Percentiles rank a stretch among this genome's conserved stretches.
Evolutionary conservation across 2,797 vertebrate species (phyloP).

Genomic region (Pipistrellus nathusii): DNA sequence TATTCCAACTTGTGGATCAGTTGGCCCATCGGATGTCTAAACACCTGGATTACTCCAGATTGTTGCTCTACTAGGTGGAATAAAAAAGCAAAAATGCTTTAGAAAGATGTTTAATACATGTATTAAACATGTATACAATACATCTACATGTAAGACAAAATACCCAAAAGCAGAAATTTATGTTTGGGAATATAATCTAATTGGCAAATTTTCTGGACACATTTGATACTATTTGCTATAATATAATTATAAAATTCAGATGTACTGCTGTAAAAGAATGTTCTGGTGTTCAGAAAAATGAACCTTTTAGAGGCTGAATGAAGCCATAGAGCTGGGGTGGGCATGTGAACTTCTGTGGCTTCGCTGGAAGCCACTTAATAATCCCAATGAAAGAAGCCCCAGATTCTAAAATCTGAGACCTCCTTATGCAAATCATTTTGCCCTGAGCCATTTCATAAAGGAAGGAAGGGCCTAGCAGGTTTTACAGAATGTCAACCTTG

Average conservation of each 20-base stretch:
- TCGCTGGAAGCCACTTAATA: slow-evolving; percentile 68
- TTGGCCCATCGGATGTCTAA: slow-evolving; percentile 8
- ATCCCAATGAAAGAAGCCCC: slow-evolving; percentile 84
- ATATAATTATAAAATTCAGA: slow-evolving; percentile 40
- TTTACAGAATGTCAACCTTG: slow-evolving; percentile 86
- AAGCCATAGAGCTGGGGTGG: slow-evolving; percentile 14
- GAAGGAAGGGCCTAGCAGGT: slow-evolving; percentile 85
- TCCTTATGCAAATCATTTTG: slow-evolving; percentile 88
- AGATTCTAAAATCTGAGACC: slow-evolving; percentile 86
- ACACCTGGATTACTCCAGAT: not conserved
- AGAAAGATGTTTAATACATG: not conserved
- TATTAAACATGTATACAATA: no score
- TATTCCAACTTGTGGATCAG: not conserved
- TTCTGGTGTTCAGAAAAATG: not conserved
- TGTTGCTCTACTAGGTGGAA: not conserved
- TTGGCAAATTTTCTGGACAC: slow-evolving; percentile 28
- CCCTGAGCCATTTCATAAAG: slow-evolving; percentile 88
- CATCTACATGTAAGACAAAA: slow-evolving; percentile 14
- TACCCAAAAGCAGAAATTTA: not conserved
- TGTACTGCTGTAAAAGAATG: slow-evolving; percentile 2
- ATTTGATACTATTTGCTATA: slow-evolving; percentile 6
- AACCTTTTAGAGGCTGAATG: slow-evolving; percentile 45
- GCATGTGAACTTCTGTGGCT: slow-evolving; percentile 81
- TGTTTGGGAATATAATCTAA: slow-evolving; percentile 46
- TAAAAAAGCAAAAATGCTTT: slow-evolving; percentile 40